A percentile compares a stretch with the other conserved stretches of the same genome.
Evolutionary conservation across 2,113 vertebrate genomes (phyloP).

Genomic region (Anser cygnoides): DNA sequence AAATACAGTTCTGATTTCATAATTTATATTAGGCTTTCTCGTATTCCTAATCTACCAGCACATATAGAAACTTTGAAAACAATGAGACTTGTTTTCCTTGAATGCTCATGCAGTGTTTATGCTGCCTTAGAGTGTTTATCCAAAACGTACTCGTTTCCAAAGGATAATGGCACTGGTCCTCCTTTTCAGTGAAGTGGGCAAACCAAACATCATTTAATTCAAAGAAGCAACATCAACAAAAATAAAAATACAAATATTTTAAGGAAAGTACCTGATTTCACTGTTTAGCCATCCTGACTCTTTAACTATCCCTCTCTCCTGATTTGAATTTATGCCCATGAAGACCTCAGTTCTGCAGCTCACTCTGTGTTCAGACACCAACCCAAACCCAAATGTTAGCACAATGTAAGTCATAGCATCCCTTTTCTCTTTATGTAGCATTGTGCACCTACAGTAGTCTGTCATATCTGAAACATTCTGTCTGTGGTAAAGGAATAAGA

Average conservation of each 20-base stretch:
- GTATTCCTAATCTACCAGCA: background rate
- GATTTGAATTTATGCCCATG: background rate
- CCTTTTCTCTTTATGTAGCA: background rate
- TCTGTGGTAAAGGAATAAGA: background rate
- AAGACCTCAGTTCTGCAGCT: background rate
- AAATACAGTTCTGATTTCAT: conserved; percentile 17
- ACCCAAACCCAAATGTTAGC: background rate
- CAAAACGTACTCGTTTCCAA: background rate
- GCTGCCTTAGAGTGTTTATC: background rate
- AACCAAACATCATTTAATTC: background rate
- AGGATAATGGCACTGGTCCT: background rate
- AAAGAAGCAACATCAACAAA: background rate
- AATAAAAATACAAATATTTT: background rate
- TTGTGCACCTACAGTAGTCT: background rate
- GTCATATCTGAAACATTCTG: background rate
- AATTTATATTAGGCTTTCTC: background rate
- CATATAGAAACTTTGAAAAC: background rate
- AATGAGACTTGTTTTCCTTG: background rate
- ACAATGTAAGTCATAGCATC: background rate
- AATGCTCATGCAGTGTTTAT: conserved; percentile 12
- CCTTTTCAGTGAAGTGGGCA: background rate
- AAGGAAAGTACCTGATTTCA: background rate
- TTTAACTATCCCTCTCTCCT: background rate
- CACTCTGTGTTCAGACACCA: background rate
- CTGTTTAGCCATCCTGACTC: background rate